Conservation (phyloP, 2,888 invertebrate species). For the Hipparchia sbordonii region DNA sequence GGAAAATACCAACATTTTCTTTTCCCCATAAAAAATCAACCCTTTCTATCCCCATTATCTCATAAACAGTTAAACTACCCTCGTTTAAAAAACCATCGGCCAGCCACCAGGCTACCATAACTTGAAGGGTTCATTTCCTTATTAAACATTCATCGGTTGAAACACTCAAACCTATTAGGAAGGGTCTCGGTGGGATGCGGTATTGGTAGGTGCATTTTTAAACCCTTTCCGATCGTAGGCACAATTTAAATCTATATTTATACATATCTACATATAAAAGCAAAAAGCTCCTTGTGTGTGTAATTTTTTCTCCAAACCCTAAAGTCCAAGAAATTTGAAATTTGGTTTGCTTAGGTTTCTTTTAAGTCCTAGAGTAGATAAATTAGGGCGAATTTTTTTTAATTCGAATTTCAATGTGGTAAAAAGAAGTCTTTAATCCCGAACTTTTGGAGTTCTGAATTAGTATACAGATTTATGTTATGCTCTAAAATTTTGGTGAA, state of each 20-base stretch:
- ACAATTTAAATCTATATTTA: conserved; percentile 1
- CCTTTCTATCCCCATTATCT: conserved; percentile 36
- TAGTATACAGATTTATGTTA: too few species aligned
- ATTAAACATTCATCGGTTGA: conserved; percentile 74
- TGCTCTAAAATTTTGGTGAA: too few species aligned
- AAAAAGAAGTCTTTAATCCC: too few species aligned
- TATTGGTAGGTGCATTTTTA: conserved; percentile 64
- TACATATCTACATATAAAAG: background rate
- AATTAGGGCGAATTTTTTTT: too few species aligned
- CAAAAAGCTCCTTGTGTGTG: background rate
- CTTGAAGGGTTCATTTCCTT: conserved; percentile 67
- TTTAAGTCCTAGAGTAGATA: too few species aligned
- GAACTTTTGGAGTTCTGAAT: too few species aligned
- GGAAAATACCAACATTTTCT: conserved; percentile 16
- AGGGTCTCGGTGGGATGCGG: conserved; percentile 50
- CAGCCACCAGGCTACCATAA: conserved; percentile 49
- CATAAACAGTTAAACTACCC: conserved; percentile 42
- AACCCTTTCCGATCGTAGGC: conserved; percentile 50
- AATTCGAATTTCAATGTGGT: too few species aligned
- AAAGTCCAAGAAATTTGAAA: too few species aligned
- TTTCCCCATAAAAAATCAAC: conserved; percentile 25
- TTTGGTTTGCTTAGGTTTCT: too few species aligned
- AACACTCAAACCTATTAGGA: conserved; percentile 72
- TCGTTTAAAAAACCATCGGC: conserved; percentile 41
- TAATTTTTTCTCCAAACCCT: background rate